Conservation (phyloP, 2,888 invertebrate genomes). For the Loripinus fragilis region DNA sequence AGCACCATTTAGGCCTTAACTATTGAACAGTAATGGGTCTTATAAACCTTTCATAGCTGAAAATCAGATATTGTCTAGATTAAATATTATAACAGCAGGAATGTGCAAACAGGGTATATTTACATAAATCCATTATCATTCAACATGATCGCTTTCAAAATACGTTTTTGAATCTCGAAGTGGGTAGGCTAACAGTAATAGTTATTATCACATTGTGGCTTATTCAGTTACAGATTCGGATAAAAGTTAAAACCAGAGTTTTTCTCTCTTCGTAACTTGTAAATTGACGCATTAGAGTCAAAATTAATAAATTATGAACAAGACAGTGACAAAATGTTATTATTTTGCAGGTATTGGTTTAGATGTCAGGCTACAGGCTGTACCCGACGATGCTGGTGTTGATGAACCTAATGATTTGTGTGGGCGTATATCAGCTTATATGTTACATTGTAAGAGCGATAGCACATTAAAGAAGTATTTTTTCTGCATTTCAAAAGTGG, state of each 20-base stretch:
- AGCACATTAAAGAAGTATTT: conserved; percentile 39
- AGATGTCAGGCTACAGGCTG: not conserved
- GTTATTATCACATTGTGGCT: not conserved
- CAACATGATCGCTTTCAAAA: conserved; percentile 26
- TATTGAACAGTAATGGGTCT: not conserved
- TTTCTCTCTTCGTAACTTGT: no score
- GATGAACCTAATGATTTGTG: not conserved
- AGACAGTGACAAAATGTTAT: not conserved
- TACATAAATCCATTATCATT: conserved; percentile 36
- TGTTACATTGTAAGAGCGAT: conserved; percentile 35
- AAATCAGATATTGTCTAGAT: conserved; percentile 22
- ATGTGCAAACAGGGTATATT: conserved; percentile 39
- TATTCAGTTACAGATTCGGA: no score
- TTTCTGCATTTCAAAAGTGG: conserved; percentile 44
- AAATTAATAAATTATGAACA: not conserved
- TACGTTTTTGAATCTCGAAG: not conserved
- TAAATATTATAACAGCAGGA: conserved; percentile 21
- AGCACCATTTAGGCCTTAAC: conserved; percentile 17
- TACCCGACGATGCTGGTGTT: not conserved
- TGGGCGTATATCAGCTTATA: conserved; percentile 20
- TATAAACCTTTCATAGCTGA: not conserved
- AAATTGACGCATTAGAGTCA: no score
- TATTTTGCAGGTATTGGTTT: conserved; percentile 14
- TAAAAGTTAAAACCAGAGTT: no score
- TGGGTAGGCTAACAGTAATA: not conserved